These are phyloP conservation scores for Aphodius granarius DNA, from an alignment of 2,888 invertebrate genomes.

Conservation along the genomic window DNA sequence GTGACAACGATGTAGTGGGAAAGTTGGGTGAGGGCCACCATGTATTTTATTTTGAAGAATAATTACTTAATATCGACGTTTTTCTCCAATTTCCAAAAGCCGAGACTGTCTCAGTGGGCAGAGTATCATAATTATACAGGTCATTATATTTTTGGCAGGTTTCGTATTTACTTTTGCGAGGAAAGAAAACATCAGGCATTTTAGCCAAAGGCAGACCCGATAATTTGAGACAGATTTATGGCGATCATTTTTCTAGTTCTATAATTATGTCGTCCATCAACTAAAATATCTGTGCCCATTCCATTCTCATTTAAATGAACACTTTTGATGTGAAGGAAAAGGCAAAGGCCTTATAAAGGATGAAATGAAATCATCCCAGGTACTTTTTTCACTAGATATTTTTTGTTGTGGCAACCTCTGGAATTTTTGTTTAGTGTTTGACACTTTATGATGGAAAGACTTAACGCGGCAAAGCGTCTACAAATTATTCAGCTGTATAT, in stretches of 20 bases:
- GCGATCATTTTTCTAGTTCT: not conserved
- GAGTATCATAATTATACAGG: not conserved
- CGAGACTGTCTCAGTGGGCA: not conserved
- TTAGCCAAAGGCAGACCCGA: not conserved
- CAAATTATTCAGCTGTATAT: too few species aligned
- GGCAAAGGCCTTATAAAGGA: too few species aligned
- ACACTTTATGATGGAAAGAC: too few species aligned
- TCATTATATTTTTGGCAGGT: not conserved
- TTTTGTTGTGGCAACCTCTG: too few species aligned
- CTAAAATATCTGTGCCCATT: not conserved
- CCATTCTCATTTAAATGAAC: not conserved
- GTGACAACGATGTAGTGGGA: too few species aligned
- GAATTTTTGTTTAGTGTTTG: too few species aligned
- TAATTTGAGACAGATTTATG: not conserved
- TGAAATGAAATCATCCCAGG: too few species aligned
- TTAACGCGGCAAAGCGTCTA: too few species aligned
- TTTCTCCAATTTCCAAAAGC: not conserved
- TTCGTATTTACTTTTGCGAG: not conserved
- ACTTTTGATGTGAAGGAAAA: not conserved
- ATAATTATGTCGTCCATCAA: not conserved
- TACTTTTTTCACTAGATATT: too few species aligned
- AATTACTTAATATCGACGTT: too few species aligned
- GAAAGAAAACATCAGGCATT: not conserved
- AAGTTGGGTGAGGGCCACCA: too few species aligned
- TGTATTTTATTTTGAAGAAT: too few species aligned